Evolutionary conservation across 2,113 vertebrate species (phyloP).

Genomic region (Scartelaos histophorus): DNA sequence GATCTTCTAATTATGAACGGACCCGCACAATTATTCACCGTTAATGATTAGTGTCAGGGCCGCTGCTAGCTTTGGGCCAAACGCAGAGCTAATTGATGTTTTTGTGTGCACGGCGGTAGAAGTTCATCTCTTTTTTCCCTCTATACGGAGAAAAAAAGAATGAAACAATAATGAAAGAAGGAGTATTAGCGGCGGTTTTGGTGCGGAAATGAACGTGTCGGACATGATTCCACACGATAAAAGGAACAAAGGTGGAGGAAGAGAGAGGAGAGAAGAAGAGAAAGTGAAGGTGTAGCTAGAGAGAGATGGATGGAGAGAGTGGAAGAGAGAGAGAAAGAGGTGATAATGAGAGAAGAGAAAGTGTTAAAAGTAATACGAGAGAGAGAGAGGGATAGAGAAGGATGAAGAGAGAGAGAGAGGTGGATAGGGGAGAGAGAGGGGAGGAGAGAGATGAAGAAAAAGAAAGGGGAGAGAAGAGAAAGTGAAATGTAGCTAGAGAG

Average conservation of each 20-base stretch:
- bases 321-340: too few species aligned
- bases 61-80: conserved; percentile 24
- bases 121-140: conserved; percentile 10
- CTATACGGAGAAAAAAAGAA: neutral
- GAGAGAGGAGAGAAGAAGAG: neutral
- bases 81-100: conserved; percentile 43
- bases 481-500: too few species aligned
- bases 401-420: neutral
- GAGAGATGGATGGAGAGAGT: neutral
- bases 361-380: too few species aligned
- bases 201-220: neutral
- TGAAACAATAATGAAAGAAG: neutral
- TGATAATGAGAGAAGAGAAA: too few species aligned
- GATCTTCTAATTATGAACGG: conserved; percentile 36
- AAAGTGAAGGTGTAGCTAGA: too few species aligned
- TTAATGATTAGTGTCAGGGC: conserved; percentile 53
- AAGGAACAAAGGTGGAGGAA: conserved; percentile 1
- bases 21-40: conserved; percentile 45
- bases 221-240: conserved; percentile 51
- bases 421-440: too few species aligned
- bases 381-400: too few species aligned
- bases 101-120: conserved; percentile 24
- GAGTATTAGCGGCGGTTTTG: neutral
- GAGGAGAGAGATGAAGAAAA: too few species aligned
- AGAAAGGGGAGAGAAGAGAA: too few species aligned